Percentiles rank a stretch among this genome's conserved stretches.
These are phyloP conservation scores for Darevskia nairensis DNA, from an alignment of 2,797 vertebrate species.

Conservation along the genomic window DNA sequence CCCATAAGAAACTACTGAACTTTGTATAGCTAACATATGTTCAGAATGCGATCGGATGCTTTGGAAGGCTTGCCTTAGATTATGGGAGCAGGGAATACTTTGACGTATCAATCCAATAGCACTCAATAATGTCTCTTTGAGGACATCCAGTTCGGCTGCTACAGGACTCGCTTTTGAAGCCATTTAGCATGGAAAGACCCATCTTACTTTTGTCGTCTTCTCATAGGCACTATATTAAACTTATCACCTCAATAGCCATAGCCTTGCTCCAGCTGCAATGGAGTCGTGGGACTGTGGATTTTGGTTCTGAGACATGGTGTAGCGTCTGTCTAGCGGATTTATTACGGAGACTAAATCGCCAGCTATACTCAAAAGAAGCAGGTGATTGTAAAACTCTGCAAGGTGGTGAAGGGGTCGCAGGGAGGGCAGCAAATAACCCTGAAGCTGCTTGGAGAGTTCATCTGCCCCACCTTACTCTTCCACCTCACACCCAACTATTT, in stretches of 20 bases:
- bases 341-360: constrained; percentile 33
- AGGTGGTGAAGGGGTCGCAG: constrained; percentile 50
- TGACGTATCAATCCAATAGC: constrained; percentile 39
- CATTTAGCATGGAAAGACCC: neutral
- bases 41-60: neutral
- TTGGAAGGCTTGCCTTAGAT: constrained; percentile 43
- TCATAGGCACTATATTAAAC: constrained; percentile 40
- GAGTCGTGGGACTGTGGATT: neutral
- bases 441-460: constrained; percentile 31
- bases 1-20: constrained; percentile 31
- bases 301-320: constrained; percentile 15
- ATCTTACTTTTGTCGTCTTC: constrained; percentile 34
- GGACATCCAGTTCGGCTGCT: constrained; percentile 29
- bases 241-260: constrained; percentile 47
- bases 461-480: constrained; percentile 20
- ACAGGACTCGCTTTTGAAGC: constrained; percentile 49
- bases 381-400: constrained; percentile 36
- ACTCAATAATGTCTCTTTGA: constrained; percentile 50
- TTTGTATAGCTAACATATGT: constrained; percentile 8
- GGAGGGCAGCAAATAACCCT: constrained; percentile 48
- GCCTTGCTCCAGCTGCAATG: constrained; percentile 34
- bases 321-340: constrained; percentile 27
- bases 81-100: constrained; percentile 44
- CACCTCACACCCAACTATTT: neutral
- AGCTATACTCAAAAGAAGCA: constrained; percentile 44